Evolutionary conservation across 2,888 invertebrate genomes (phyloP).

Genomic region (Ichneumon xanthorius): DNA sequence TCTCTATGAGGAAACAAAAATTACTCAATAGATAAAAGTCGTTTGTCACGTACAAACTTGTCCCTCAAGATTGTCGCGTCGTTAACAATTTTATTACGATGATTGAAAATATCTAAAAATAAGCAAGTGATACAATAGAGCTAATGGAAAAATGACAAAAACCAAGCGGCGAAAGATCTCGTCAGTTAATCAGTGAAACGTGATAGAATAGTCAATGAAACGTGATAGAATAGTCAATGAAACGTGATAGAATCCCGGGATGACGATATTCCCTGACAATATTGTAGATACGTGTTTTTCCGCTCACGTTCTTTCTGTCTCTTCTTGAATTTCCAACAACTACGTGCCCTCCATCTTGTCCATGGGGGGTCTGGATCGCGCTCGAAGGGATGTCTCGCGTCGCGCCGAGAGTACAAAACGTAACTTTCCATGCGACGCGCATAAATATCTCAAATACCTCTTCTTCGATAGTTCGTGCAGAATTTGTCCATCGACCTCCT

Average conservation of each 20-base stretch:
- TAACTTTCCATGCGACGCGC: conserved; percentile 33
- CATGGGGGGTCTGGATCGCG: background rate
- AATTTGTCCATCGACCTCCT: conserved; percentile 26
- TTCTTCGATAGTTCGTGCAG: conserved; percentile 26
- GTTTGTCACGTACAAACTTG: too few species aligned
- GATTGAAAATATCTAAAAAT: too few species aligned
- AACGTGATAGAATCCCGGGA: background rate
- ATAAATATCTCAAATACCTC: conserved; percentile 30
- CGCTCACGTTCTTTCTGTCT: background rate
- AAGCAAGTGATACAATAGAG: too few species aligned
- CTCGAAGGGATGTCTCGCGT: background rate
- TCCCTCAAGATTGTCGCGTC: too few species aligned
- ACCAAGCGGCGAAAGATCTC: too few species aligned
- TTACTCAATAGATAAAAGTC: too few species aligned
- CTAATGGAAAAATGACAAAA: too few species aligned
- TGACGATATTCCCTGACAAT: background rate
- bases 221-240: background rate
- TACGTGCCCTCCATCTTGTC: background rate
- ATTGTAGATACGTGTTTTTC: conserved; percentile 2
- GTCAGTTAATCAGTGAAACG: too few species aligned
- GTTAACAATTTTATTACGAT: too few species aligned
- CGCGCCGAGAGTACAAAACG: conserved; percentile 1
- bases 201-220: background rate
- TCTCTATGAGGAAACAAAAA: too few species aligned
- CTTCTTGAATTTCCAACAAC: background rate